Percentiles rank a stretch among this genome's conserved stretches.
Evolutionary conservation across 1,140 invertebrate genomes (phyloP).

Genomic region (Halictus rubicundus): DNA sequence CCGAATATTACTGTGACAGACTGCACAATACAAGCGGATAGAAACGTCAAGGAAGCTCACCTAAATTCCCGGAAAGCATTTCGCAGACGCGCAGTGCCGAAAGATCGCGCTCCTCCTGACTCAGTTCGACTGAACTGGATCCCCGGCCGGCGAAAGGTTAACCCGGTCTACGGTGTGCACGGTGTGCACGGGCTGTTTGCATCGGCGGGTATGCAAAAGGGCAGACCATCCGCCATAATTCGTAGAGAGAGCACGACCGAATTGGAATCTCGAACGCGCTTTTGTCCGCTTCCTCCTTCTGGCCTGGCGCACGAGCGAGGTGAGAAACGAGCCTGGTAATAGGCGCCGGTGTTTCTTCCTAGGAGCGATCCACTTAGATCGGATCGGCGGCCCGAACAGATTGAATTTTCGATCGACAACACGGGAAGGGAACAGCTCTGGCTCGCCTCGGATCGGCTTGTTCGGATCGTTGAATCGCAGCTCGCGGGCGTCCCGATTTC

Average conservation of each 20-base stretch:
- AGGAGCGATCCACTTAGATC: constrained; percentile 46
- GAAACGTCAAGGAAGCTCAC: no score
- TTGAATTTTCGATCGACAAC: constrained; percentile 59
- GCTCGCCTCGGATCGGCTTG: no score
- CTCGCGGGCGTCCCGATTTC: constrained; percentile 23
- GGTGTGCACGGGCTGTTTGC: constrained; percentile 1
- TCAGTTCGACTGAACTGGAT: constrained; percentile 54
- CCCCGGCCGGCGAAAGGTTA: constrained; percentile 54
- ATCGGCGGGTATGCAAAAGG: constrained; percentile 56
- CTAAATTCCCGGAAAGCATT: neutral
- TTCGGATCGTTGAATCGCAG: constrained; percentile 15
- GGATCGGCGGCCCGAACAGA: constrained; percentile 32
- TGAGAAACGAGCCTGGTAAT: constrained; percentile 60
- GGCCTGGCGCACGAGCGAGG: constrained; percentile 45
- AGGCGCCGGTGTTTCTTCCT: constrained; percentile 24
- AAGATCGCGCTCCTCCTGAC: constrained; percentile 11
- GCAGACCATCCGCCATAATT: constrained; percentile 62
- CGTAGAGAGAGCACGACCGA: constrained; percentile 55
- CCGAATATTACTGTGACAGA: no score
- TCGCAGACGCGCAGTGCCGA: neutral
- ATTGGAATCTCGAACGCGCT: constrained; percentile 64
- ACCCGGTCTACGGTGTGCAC: constrained; percentile 18
- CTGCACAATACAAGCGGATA: no score
- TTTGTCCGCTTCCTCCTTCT: constrained; percentile 56
- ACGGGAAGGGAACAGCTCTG: constrained; percentile 1